These are phyloP conservation scores for Odocoileus virginianus DNA, from an alignment of 2,113 vertebrate genomes.

Conservation along the genomic window DNA sequence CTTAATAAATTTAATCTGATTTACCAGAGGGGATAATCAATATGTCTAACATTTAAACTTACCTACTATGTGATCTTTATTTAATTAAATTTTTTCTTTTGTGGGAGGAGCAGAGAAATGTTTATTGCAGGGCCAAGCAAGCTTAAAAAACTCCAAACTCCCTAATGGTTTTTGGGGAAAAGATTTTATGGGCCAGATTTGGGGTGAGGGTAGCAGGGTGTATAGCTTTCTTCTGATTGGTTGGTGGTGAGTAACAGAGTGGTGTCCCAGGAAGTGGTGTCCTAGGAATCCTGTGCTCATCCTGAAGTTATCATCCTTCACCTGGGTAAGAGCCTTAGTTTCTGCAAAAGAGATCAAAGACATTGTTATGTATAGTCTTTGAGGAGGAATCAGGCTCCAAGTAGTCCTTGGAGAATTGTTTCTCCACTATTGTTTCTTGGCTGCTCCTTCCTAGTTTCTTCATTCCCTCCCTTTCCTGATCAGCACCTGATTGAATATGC, in stretches of 20 bases:
- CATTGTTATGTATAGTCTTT: background rate
- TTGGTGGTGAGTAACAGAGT: background rate
- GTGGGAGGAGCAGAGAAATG: background rate
- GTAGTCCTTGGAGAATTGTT: background rate
- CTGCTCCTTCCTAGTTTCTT: background rate
- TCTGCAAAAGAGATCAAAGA: background rate
- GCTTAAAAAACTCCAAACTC: background rate
- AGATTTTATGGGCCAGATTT: background rate
- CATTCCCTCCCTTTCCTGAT: background rate
- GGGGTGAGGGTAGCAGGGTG: background rate
- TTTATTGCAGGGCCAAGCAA: background rate
- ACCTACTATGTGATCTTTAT: background rate
- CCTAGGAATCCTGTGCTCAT: background rate
- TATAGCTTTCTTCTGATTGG: background rate
- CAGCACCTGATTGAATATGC: background rate
- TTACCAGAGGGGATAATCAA: background rate
- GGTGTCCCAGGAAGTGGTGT: background rate
- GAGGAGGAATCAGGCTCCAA: background rate
- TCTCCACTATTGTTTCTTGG: background rate
- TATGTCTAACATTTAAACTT: background rate
- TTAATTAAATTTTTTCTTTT: background rate
- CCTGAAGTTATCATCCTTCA: background rate
- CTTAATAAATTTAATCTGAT: background rate
- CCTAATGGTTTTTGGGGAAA: background rate
- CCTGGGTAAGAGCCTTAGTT: background rate